Evolutionary conservation across 2,888 invertebrate genomes (phyloP), one percentile per base, ranked within the genome.

Genomic region (Metallyticus violacea): DNA sequence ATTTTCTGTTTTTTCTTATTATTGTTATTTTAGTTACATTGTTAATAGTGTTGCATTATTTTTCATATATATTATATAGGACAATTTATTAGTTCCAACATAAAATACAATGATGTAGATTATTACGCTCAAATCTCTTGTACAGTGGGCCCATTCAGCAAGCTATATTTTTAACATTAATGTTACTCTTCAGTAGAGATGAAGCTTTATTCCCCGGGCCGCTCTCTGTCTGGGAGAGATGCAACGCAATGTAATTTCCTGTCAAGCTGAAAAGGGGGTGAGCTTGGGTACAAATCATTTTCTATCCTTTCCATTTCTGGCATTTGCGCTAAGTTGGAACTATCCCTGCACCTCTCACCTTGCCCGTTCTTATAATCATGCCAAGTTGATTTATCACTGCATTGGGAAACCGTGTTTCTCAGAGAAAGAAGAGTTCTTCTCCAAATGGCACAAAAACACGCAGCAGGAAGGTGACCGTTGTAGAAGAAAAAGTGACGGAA

Each of bases 211-310:
- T 62, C 40, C 22, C 9, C 9, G 9, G 9, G 1, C 3, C 40
- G 1, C 15, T 62, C 40, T 62, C 40, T 62, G 40, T 62, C 40
- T 62, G 15, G 15, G 6, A 62, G 62, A 26, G 76, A 82, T 76
- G 82, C 26, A 82, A 82, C 83, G 77, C 76, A 83, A 77, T 83
- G 83, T 77, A 83, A 83, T 83, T 83, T 83, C 77, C 77, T 77
- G 77, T 22, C 30, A 30, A 6, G 22, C 28, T 27, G 15, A 28
- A 77, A 82, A 26, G 26, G 26, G 76, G 29, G 9, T 26, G 81
- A 28, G n/a, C 28, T 27, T 1, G 30, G 83, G 83, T 83, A 83
- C 83, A 77, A 83, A 83, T 83, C 83, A 83, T 83, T 28, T 26
- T 29, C 15, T 83, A 22, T 22, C 40, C 40, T 62, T 62, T 62